Evolutionary conservation across 2,113 vertebrate species (phyloP), one percentile per base, ranked within the genome.

Genomic region (Cottus gobio): DNA sequence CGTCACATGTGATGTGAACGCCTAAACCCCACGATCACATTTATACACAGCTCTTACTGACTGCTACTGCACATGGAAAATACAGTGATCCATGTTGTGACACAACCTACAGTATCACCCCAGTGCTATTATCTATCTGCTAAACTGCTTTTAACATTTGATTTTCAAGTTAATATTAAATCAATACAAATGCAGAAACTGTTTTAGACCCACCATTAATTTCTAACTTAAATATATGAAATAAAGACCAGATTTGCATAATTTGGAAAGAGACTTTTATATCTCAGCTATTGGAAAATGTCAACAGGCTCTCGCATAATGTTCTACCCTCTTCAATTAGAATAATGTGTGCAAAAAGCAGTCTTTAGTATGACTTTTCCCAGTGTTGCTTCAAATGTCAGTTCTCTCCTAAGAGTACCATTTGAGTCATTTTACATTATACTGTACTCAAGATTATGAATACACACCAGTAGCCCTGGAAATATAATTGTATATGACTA

Each of bases 281-380:
- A 71, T 28, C 54, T 15, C 4, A 18, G 31, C 60, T 28, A 34
- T 82, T 74, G 75, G 11, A 72, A 85, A 77, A 83, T 83, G 77
- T 83, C 83, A 78, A 36, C 57, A 71, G 44, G 39, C 65, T 77
- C 70, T 80, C 34, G 46, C 54, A 65, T 77, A 28, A 56, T 72
- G 60, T 54, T 36, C 22, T 62, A 15, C 22, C 57, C 24, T 70
- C 37, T 70, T 77, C 61, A 77, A 36, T 85, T 79, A 78, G 37
- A 24, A 24, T 71, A 78, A 82, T 84, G 36, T 56, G 74, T 85
- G 66, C 71, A 69, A 76, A 79, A 77, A 39, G 8, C 5, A 42
- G 15, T 56, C 34, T 60, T 52, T 64, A 18, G 63, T 16, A 56
- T 73, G 22, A n/a, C 26, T 58, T 60, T 81, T 20, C 24, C 16